phyloP scores from a whole-genome alignment of 2,113 vertebrate species.

The Phalacrocorax brasilianus region DNA sequence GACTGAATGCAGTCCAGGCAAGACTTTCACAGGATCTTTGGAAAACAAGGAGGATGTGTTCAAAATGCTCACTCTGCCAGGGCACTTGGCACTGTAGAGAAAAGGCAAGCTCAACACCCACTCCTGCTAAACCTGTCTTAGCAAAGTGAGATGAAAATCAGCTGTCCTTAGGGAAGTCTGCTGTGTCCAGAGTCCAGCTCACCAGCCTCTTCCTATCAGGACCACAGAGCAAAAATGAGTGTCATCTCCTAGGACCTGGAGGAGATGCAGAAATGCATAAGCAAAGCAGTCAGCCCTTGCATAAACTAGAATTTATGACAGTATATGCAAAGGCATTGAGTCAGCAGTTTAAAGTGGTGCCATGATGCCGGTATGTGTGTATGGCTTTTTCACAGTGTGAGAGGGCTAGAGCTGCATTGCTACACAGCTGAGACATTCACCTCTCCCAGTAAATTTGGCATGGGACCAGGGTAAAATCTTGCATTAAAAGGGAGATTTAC shows the following conservation, averaged over 20 bases:
- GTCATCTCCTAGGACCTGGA: neutral
- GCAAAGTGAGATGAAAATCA: neutral
- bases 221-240: neutral
- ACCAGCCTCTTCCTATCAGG: neutral
- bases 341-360: rapidly evolving
- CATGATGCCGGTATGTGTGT: rapidly evolving
- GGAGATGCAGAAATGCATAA: neutral
- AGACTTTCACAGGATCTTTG: neutral
- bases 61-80: neutral
- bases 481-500: neutral
- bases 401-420: neutral
- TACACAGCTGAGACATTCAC: neutral
- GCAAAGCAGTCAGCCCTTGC: neutral
- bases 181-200: neutral
- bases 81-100: neutral
- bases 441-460: neutral
- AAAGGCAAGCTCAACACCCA: rapidly evolving
- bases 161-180: neutral
- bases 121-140: neutral
- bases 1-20: neutral
- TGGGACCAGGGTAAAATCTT: neutral
- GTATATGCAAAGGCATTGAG: neutral
- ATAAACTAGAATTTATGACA: neutral
- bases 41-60: neutral
- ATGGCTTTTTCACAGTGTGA: neutral